Evolutionary conservation across 2,113 vertebrate species (phyloP).

Genomic region (Vulpes vulpes): DNA sequence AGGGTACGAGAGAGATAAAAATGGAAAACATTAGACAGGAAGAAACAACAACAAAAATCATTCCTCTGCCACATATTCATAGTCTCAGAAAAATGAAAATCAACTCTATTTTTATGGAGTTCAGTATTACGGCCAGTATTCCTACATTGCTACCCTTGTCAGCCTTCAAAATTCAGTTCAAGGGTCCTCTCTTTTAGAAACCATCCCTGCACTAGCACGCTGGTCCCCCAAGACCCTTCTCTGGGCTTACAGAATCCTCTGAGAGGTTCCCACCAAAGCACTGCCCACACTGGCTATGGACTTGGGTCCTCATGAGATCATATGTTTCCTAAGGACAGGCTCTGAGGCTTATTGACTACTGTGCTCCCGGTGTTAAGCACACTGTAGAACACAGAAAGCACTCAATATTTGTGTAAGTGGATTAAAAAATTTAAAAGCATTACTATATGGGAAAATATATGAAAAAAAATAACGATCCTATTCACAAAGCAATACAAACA

Average conservation of each 20-base stretch:
- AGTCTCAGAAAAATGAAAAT: constrained; percentile 21
- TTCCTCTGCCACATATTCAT: not conserved
- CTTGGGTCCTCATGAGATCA: not conserved
- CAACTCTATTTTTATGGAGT: not conserved
- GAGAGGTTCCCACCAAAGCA: not conserved
- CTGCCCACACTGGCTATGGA: too few species aligned
- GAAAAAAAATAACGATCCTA: not conserved
- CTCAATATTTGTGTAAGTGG: not conserved
- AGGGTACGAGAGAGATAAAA: not conserved
- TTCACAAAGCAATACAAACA: not conserved
- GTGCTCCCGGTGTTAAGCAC: not conserved
- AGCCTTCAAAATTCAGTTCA: not conserved
- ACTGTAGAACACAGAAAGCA: not conserved
- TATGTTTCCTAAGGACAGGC: not conserved
- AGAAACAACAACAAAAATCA: not conserved
- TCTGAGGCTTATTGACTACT: not conserved
- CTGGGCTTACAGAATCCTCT: not conserved
- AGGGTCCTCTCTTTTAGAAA: not conserved
- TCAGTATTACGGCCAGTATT: not conserved
- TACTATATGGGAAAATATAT: not conserved
- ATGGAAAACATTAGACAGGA: constrained; percentile 3
- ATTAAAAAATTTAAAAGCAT: not conserved
- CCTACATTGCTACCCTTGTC: not conserved
- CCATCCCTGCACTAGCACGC: not conserved
- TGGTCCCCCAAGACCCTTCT: not conserved